Base-by-base conservation (phyloP, 2,888 invertebrate genomes). In the Diogma glabrata region DNA sequence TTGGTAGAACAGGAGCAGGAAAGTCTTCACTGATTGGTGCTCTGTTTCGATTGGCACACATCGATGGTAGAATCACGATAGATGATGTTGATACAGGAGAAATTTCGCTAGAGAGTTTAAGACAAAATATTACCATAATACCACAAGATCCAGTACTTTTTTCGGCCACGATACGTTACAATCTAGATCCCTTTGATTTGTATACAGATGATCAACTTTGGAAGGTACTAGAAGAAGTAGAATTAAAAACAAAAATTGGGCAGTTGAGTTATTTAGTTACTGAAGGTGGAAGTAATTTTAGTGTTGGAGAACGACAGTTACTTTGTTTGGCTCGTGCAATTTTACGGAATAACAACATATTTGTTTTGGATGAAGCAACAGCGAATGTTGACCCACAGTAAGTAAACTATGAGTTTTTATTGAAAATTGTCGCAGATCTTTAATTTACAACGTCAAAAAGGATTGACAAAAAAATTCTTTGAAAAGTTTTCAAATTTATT, bases 1-100 rank as follows among this genome's bases (percentile, higher is more conserved):
- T 87, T 4, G 89, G 89, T 2, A 73, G 89, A 51, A 90, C 90
- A 0, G 90, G 90, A 2, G 89, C 89, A 2, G 90, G 89, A 1
- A 87, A 87, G 66, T 85, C 84, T 0, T 86, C 86, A 0, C 69
- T 87, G 12, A 84, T 87, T 55, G 78, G 84, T 0, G 84, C 87
- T 1, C 67, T 91, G 50, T 91, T 90, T 69, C 77, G 88, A 5
- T 72, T 90, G 52, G 78, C 84, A 0, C 78, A 82, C 51, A 74
- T 82, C 4, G 78, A 79, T 54, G 90, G 90, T 4, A 71, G 72
- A 36, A 76, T 91, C 19, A 65, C 74, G 26, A 85, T 91, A 54
- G 90, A 91, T 62, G 81, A 74, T 47, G 69, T 87, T 14, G 73
- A 75, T 52, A 75, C 74, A 1, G 67, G 70, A 19, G 60, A 63